Evolutionary conservation across 2,113 vertebrate species (phyloP).

Genomic region (Dipodomys merriami): DNA sequence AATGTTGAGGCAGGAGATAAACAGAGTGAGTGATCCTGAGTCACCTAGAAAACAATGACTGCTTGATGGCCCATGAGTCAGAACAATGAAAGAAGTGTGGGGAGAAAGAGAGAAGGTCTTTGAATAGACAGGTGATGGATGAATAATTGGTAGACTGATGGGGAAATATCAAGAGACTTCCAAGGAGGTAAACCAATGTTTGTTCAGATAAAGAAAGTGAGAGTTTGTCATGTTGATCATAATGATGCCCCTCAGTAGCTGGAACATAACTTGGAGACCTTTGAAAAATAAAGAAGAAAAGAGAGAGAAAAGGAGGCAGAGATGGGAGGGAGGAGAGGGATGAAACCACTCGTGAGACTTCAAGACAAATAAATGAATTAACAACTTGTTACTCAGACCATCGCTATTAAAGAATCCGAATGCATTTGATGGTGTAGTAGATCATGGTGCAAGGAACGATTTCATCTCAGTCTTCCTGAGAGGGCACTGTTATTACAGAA

Average conservation of each 20-base stretch:
- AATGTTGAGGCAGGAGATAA: neutral
- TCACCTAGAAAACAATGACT: neutral
- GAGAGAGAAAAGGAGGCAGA: neutral
- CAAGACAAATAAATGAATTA: neutral
- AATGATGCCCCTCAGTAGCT: neutral
- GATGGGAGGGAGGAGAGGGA: too few species aligned
- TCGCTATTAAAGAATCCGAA: neutral
- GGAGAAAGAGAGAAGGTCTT: neutral
- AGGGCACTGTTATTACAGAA: neutral
- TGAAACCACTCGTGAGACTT: neutral
- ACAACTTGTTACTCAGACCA: neutral
- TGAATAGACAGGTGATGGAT: neutral
- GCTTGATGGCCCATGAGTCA: neutral
- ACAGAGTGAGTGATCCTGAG: neutral
- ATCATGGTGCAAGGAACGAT: neutral
- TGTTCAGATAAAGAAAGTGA: neutral
- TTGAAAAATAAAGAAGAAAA: conserved; percentile 1
- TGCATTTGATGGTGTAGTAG: neutral
- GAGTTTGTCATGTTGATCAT: neutral
- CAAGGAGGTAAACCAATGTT: neutral
- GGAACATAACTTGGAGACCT: neutral
- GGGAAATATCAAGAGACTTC: neutral
- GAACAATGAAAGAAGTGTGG: neutral
- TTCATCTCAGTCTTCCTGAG: neutral
- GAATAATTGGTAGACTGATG: neutral